phyloP scores from a whole-genome alignment of 2,113 vertebrate genomes.

The Syngnathus scovelli region DNA sequence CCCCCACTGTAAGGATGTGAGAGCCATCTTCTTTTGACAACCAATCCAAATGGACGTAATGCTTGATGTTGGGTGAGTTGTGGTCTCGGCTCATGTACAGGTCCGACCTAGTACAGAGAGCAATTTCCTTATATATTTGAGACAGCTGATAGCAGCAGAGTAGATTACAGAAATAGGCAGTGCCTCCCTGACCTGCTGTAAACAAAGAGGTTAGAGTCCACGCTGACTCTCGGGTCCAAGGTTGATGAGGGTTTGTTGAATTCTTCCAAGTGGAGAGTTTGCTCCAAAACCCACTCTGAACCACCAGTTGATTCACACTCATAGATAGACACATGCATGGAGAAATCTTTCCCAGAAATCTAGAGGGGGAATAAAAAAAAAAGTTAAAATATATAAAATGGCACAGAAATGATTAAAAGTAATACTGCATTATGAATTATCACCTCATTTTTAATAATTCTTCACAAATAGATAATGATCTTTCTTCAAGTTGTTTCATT shows the following conservation, averaged over 20 bases:
- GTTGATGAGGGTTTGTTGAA: conserved; percentile 81
- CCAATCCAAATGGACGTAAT: conserved; percentile 97
- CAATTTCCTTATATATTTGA: conserved; percentile 1
- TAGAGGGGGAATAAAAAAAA: conserved; percentile 19
- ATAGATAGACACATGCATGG: conserved; percentile 97
- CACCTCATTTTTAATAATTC: neutral
- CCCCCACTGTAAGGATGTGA: conserved; percentile 94
- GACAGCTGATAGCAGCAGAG: neutral
- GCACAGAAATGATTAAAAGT: neutral
- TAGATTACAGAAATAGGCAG: neutral
- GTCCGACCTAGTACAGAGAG: conserved; percentile 84
- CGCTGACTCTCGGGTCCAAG: conserved; percentile 87
- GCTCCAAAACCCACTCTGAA: conserved; percentile 96
- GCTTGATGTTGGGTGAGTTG: conserved; percentile 87
- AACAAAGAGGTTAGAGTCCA: conserved; percentile 97
- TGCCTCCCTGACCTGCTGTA: conserved; percentile 83
- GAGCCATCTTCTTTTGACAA: conserved; percentile 98
- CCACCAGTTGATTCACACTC: conserved; percentile 98
- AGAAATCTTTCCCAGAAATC: conserved; percentile 77
- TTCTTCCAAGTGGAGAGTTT: conserved; percentile 93
- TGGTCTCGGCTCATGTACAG: conserved; percentile 85
- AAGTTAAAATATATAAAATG: neutral
- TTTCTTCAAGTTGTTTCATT: neutral
- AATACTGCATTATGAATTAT: too few species aligned
- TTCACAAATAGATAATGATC: neutral